Evolutionary conservation across 1,140 invertebrate genomes (phyloP), one percentile per base, ranked within the genome.

Genomic region (Sinella curviseta): DNA sequence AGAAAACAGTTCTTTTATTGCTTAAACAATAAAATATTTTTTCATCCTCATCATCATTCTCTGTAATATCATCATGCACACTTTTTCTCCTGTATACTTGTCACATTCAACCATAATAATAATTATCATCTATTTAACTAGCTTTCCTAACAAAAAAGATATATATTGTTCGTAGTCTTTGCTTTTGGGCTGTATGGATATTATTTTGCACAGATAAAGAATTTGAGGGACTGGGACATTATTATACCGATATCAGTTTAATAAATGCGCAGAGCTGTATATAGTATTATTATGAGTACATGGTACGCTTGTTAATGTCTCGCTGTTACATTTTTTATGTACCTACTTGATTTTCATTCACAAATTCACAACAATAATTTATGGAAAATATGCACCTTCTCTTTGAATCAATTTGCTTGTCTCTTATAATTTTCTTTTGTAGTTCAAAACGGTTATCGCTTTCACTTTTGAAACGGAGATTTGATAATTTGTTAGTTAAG

Each of bases 251-350:
- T 60, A 4, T 60, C 12, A 60, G 55, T 14, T 60, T 60, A 60
- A 60, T 60, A 60, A 60, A 60, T 60, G 55, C 55, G 55, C 55
- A 60, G n/a, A n/a, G n/a, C n/a, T n/a, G n/a, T n/a, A n/a, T n/a
- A n/a, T n/a, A n/a, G n/a, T n/a, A 60, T 60, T 60, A 24, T 60
- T 60, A 4, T 60, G 55, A 60, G 55, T 60, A 60, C 8, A 48
- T 8, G 39, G 39, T 48, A 48, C 39, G 17, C 17, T 48, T n/a
- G n/a, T n/a, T n/a, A n/a, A n/a, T n/a, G n/a, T n/a, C n/a, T n/a
- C n/a, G n/a, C n/a, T n/a, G n/a, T n/a, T n/a, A n/a, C n/a, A n/a
- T n/a, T n/a, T n/a, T n/a, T n/a, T n/a, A n/a, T n/a, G n/a, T n/a
- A n/a, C n/a, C n/a, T n/a, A n/a, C n/a, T n/a, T n/a, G n/a, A n/a